These are phyloP conservation scores for Chaetophractus vellerosus DNA, from an alignment of 2,797 vertebrate species.

Conservation along the genomic window DNA sequence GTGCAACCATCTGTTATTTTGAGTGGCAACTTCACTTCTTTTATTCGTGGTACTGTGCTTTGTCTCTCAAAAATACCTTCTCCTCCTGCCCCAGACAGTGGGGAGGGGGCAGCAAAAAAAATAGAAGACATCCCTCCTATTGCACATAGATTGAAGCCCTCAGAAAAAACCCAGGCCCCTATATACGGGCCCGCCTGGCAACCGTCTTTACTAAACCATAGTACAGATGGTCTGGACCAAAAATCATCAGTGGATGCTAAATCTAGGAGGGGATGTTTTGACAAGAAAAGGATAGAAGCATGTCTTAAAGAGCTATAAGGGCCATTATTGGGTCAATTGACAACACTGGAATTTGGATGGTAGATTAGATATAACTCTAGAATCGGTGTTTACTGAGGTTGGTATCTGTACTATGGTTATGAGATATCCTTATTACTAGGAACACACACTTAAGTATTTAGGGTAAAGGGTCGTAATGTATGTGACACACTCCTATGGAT, in stretches of 20 bases:
- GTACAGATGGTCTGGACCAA: neutral
- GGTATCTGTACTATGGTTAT: neutral
- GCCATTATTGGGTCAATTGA: conserved; percentile 12
- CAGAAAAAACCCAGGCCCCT: too few relatives aligned
- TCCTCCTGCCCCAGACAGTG: too few relatives aligned
- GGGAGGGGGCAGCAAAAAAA: too few relatives aligned
- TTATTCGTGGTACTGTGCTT: too few relatives aligned
- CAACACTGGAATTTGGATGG: neutral
- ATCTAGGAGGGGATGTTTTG: neutral
- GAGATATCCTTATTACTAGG: neutral
- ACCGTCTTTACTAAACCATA: neutral
- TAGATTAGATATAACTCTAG: neutral
- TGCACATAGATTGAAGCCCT: too few relatives aligned
- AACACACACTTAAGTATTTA: conserved; percentile 21
- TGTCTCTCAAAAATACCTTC: too few relatives aligned
- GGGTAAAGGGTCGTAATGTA: neutral
- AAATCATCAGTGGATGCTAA: neutral
- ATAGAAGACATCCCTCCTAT: too few relatives aligned
- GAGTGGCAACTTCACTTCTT: too few relatives aligned
- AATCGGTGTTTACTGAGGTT: neutral
- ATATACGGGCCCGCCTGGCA: too few relatives aligned
- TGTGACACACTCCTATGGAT: neutral
- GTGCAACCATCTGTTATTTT: neutral
- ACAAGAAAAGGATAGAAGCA: neutral
- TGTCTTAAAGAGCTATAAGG: neutral